Evolutionary conservation across 1,140 invertebrate genomes (phyloP), one percentile per base, ranked within the genome.

Genomic region (Globodera ellingtonae): DNA sequence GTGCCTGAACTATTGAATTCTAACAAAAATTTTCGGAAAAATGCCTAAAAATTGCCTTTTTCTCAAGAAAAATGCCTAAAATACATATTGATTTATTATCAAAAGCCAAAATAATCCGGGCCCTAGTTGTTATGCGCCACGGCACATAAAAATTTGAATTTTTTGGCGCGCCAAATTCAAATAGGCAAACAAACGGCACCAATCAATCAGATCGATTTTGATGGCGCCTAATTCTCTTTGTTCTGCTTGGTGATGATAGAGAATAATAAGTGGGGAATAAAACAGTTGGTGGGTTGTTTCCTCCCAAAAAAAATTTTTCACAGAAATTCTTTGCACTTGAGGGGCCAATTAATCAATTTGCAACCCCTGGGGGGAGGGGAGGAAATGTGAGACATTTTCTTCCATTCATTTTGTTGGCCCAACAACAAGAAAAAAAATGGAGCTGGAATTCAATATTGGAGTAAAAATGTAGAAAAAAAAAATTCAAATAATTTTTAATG

Each of bases 301-400:
- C 35, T 35, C 35, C 35, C 35, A 71, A 44, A 44, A 72, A 35
- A 35, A 9, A 73, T 62, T 69, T 52, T 74, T 74, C 6, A 1
- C n/a, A 62, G 47, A 75, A 74, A 62, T 71, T 70, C 52, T 72
- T 24, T 48, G n/a, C 52, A 18, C 8, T 48, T 72, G n/a, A 44
- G 50, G 65, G 48, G 56, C 48, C 35, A 35, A 75, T 75, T 75
- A 75, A 24, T 75, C 73, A 56, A 74, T 74, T 74, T 18, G 18
- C 24, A 35, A 59, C 46, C 59, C 15, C 8, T 18, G 21, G 4
- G n/a, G 52, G 8, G 52, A 52, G 52, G 15, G 6, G 52, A 9
- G 4, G 46, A 72, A 72, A 72, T 21, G 52, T 59, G 44, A 62
- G 7, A 13, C 65, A 21, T 75, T 8, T 35, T 59, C 46, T 8